Evolutionary conservation across 2,888 invertebrate species (phyloP).

Genomic region (Polydesmus complanatus): DNA sequence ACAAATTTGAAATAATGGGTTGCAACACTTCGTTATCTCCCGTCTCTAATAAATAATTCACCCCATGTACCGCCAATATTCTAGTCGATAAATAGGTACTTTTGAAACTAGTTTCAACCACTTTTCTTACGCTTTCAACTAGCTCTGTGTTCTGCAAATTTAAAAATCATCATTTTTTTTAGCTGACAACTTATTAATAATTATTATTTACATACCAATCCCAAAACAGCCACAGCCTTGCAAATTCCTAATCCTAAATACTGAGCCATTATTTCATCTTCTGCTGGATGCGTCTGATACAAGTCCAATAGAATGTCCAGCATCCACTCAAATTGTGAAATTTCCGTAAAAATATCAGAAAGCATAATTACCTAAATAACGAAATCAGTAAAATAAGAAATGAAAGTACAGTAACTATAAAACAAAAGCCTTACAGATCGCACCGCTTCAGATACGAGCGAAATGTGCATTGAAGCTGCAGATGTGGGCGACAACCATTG

Average conservation of each 20-base stretch:
- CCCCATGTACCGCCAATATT: slow-evolving; percentile 49
- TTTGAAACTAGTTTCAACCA: slow-evolving; percentile 45
- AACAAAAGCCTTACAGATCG: slow-evolving; percentile 35
- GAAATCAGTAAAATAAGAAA: slow-evolving; percentile 3
- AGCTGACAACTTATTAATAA: neutral
- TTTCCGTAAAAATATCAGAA: slow-evolving; percentile 54
- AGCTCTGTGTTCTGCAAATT: slow-evolving; percentile 41
- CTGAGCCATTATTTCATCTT: slow-evolving; percentile 63
- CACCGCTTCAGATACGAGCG: slow-evolving; percentile 33
- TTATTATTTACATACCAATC: slow-evolving; percentile 34
- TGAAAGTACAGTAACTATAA: neutral
- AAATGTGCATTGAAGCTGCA: slow-evolving; percentile 28
- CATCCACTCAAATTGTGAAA: slow-evolving; percentile 66
- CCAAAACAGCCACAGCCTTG: slow-evolving; percentile 51
- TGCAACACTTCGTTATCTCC: slow-evolving; percentile 28
- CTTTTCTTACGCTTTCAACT: slow-evolving; percentile 45
- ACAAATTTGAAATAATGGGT: slow-evolving; percentile 27
- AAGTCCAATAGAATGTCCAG: slow-evolving; percentile 53
- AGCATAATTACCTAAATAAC: slow-evolving; percentile 47
- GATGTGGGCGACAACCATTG: slow-evolving; percentile 47
- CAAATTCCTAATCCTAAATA: slow-evolving; percentile 51
- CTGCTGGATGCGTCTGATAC: slow-evolving; percentile 47
- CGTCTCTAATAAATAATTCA: slow-evolving; percentile 49
- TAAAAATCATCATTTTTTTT: slow-evolving; percentile 25
- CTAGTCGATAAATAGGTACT: slow-evolving; percentile 48